These are phyloP conservation scores for Callopanchax toddi DNA, from an alignment of 2,113 vertebrate genomes.

Conservation along the genomic window DNA sequence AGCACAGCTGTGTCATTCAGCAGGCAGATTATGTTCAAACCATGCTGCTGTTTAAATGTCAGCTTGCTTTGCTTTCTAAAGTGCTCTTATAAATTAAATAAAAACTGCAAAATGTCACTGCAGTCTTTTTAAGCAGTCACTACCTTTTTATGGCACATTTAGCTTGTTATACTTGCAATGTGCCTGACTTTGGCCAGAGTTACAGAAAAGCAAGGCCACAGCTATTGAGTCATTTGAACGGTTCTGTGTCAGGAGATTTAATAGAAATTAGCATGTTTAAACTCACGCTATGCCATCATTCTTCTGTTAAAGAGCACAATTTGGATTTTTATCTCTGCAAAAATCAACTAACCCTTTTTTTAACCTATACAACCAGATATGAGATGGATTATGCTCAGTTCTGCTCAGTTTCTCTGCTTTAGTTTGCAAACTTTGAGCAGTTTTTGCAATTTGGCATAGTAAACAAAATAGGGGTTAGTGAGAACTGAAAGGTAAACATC, in stretches of 20 bases:
- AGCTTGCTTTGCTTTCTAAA: constrained; percentile 12
- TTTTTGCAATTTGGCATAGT: too few relatives aligned
- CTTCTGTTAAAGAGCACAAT: too few relatives aligned
- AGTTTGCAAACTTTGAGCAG: too few relatives aligned
- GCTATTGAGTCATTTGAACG: not conserved
- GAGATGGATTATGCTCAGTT: too few relatives aligned
- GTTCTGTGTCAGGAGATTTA: not conserved
- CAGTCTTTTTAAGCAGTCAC: not conserved
- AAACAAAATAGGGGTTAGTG: too few relatives aligned
- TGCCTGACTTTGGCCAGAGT: not conserved
- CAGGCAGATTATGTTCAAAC: constrained; percentile 21
- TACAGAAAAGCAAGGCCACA: not conserved
- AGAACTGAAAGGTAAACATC: too few relatives aligned
- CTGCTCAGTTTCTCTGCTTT: too few relatives aligned
- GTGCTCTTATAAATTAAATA: constrained; percentile 5
- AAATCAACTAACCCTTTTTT: too few relatives aligned
- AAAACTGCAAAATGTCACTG: not conserved
- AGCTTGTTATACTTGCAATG: not conserved
- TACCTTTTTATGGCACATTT: not conserved
- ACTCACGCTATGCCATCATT: not conserved
- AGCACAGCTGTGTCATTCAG: not conserved
- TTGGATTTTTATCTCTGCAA: too few relatives aligned
- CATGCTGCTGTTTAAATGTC: constrained; percentile 16
- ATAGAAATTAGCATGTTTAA: too few relatives aligned
- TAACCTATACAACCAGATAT: too few relatives aligned